Evolutionary conservation across 2,113 vertebrate species (phyloP), one percentile per base, ranked within the genome.

Genomic region (Ptilonorhynchus violaceus): DNA sequence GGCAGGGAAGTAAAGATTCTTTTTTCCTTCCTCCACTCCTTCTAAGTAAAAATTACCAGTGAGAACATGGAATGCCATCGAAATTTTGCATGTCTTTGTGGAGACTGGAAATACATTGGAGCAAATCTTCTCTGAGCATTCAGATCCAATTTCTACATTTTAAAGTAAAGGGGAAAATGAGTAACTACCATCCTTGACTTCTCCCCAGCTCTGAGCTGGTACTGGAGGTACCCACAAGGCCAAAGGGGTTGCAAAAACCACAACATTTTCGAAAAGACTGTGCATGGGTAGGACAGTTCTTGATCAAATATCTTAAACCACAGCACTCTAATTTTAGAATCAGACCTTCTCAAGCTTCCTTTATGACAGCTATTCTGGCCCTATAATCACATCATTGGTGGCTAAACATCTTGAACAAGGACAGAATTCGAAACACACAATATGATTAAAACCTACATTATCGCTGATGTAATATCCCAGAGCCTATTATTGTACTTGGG

Each of bases 381-480:
- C 55, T 49, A 5, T 95, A 96, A 96, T 96, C 96, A 91, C 89
- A 96, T 95, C 88, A 95, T 4, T 93, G 85, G 93, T 94, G 93
- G 93, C 92, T 75, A 93, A 96, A 89, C 70, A 64, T 96, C 94
- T 97, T 39, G 83, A 81, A 68, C 93, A 56, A 95, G 88, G 91
- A 93, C 96, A 96, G 91, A 93, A 91, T 84, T 62, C 85, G 85
- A 96, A 94, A 68, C 64, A 75, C 85, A 95, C 91, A 94, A 94
- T 95, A 72, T 58, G 92, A 96, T 95, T 97, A 96, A 96, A 93
- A 89, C 83, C 95, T 79, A 75, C 88, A 94, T 96, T 95, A 96
- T 91, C 9, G 2, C 88, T 96, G 96, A 91, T 92, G 93, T 89
- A 94, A 96, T 87, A 95, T 91, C 86, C 96, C 95, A 96, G 91